phyloP scores from a whole-genome alignment of 2,113 vertebrate species.

The Cavia aperea region DNA sequence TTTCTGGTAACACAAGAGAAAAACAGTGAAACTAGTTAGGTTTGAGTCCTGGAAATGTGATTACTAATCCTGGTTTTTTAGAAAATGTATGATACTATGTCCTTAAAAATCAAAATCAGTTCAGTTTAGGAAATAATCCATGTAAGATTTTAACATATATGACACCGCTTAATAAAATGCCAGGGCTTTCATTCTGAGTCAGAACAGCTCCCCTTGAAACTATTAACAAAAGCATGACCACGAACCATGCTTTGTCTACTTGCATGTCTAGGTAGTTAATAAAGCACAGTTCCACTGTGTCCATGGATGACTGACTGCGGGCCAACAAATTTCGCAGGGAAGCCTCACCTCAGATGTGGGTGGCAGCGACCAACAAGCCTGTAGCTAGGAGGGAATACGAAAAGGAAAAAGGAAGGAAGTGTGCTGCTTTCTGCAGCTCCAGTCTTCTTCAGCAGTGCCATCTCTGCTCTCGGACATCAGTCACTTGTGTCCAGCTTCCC shows the following conservation, averaged over 20 bases:
- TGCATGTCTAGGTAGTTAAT: not conserved
- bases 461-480: not conserved
- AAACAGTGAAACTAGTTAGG: not conserved
- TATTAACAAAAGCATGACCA: not conserved
- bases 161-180: not conserved
- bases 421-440: not conserved
- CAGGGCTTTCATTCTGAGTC: not conserved
- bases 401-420: not conserved
- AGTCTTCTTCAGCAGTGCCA: not conserved
- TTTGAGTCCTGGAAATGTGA: not conserved
- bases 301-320: not conserved
- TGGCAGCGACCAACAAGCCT: not conserved
- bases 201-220: not conserved
- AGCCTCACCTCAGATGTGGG: not conserved
- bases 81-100: not conserved
- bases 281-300: not conserved
- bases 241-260: not conserved
- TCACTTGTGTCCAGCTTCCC: fast-evolving
- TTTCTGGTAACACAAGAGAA: not conserved
- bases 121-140: not conserved
- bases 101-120: not conserved
- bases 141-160: not conserved
- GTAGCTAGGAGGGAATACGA: not conserved
- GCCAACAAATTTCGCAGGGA: not conserved
- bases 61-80: not conserved